Conservation (phyloP, 1,140 invertebrate genomes). For the Lucilia cuprina region DNA sequence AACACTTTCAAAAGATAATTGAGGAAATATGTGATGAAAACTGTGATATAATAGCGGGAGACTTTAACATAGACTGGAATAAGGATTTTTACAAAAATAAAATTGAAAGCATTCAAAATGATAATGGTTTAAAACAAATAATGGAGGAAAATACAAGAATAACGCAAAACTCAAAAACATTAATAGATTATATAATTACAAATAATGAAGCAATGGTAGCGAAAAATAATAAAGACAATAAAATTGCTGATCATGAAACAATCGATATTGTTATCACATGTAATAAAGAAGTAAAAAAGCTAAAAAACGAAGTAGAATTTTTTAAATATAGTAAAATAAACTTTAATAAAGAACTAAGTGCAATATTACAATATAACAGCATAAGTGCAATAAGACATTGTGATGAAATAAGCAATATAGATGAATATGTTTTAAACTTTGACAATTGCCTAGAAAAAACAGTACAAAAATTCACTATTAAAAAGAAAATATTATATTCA, state of each 20-base stretch:
- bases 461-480: too few relatives aligned
- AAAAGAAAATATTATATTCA: too few relatives aligned
- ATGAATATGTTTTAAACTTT: too few relatives aligned
- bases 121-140: too few relatives aligned
- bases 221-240: not conserved
- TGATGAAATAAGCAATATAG: too few relatives aligned
- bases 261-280: not conserved
- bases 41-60: not conserved
- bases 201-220: not conserved
- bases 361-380: conserved; percentile 8
- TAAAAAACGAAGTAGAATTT: not conserved
- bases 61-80: conserved; percentile 7
- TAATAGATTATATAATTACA: not conserved
- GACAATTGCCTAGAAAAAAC: too few relatives aligned
- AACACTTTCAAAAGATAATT: not conserved
- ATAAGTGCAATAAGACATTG: too few relatives aligned
- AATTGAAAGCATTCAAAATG: too few relatives aligned
- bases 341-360: not conserved
- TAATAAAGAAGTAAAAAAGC: not conserved
- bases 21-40: not conserved
- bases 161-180: too few relatives aligned
- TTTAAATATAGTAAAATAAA: conserved; percentile 1
- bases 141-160: too few relatives aligned
- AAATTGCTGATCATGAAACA: not conserved
- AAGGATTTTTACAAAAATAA: too few relatives aligned